Evolutionary conservation across 2,888 invertebrate genomes (phyloP).

Genomic region (Pseudanteris insignis): DNA sequence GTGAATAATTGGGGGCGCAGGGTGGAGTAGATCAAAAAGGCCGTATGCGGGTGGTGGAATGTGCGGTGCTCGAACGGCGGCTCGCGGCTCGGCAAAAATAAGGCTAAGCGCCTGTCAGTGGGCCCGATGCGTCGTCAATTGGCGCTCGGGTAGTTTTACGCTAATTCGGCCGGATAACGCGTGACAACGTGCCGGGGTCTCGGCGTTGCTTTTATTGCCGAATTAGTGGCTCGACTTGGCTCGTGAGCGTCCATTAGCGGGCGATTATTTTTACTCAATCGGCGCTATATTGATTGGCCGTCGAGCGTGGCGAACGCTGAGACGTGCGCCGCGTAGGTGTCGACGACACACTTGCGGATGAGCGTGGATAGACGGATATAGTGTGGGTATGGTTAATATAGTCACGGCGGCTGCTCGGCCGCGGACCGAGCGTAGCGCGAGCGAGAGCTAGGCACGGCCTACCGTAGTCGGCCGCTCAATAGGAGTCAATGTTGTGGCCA

Average conservation of each 20-base stretch:
- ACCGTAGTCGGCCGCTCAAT: conserved; percentile 61
- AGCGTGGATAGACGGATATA: conserved; percentile 25
- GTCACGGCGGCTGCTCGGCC: conserved; percentile 18
- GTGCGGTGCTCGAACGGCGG: too few species aligned
- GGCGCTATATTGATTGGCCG: conserved; percentile 30
- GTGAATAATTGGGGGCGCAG: too few species aligned
- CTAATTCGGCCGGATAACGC: too few species aligned
- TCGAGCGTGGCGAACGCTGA: conserved; percentile 28
- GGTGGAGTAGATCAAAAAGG: too few species aligned
- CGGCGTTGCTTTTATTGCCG: too few species aligned
- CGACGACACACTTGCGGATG: conserved; percentile 34
- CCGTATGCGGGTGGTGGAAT: too few species aligned
- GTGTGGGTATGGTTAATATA: conserved; percentile 31
- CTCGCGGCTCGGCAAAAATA: too few species aligned
- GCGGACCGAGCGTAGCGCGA: conserved; percentile 19
- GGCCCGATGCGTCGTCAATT: too few species aligned
- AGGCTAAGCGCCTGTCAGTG: too few species aligned
- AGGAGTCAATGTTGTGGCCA: conserved; percentile 58
- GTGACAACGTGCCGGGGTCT: too few species aligned
- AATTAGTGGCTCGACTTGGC: background rate
- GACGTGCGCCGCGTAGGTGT: conserved; percentile 38
- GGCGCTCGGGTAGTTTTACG: too few species aligned
- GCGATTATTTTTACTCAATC: conserved; percentile 2
- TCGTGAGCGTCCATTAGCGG: background rate
- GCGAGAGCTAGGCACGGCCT: conserved; percentile 61